Base-by-base conservation (phyloP, 2,888 invertebrate species). In the Kryphioiulus occultus region DNA sequence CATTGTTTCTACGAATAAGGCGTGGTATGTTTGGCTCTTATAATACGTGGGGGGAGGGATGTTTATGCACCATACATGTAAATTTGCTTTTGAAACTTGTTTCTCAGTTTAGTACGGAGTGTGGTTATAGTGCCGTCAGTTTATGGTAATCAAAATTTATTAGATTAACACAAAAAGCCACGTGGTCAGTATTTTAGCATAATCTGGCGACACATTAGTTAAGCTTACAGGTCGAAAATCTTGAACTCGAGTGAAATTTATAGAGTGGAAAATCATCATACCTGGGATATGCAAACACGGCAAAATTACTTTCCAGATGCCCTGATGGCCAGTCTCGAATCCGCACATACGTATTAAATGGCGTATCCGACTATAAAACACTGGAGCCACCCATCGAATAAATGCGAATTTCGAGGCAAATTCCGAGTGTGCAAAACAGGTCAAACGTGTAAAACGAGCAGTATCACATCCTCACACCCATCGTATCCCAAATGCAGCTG, bases 251-350 rank as follows among this genome's bases (percentile, higher is more conserved):
- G 30, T 53, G n/a, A 78, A 32, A 5, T 32, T 30, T 78, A 32
- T 32, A 78, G 78, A 30, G 30, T 12, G 26, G 30, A 78, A 78
- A 78, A 78, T 78, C 30, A 78, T 78, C 78, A 78, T 78, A 78
- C 78, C 78, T 78, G 30, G 30, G 78, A 78, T 78, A 30, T 17
- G 78, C 30, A 30, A 78, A 78, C 26, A 78, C 0, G 7, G 12
- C 1, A 44, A 9, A 32, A 78, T 78, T 78, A 78, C 30, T 32
- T 78, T 26, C 78, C 17, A 32, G 30, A 78, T 30, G 17, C 17
- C 26, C 32, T 32, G 4, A 26, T 9, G 19, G 19, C 3, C n/a
- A n/a, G 59, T 19, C 5, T n/a, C 68, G 26, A 68, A 78, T 78
- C 30, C 78, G 26, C 78, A 78, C 78, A 30, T 68, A 68, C 22